phyloP scores from a whole-genome alignment of 2,888 invertebrate genomes.

The Tillus elongatus region DNA sequence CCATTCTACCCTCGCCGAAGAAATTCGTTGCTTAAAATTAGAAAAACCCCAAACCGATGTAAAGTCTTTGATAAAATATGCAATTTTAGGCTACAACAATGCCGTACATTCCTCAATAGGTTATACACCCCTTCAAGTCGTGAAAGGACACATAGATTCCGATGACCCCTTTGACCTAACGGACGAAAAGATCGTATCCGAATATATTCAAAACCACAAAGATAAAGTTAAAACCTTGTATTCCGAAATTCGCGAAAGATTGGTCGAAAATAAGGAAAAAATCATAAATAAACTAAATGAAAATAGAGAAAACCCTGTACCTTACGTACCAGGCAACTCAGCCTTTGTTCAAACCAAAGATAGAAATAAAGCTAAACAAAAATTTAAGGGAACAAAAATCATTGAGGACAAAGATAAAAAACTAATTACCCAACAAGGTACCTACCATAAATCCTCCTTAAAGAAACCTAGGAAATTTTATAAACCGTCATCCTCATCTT shows the following conservation, averaged over 20 bases:
- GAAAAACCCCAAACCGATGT: constrained; percentile 6
- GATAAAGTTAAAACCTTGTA: too few species aligned
- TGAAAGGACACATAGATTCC: constrained; percentile 12
- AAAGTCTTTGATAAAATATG: constrained; percentile 12
- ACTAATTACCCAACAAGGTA: too few species aligned
- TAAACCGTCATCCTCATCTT: too few species aligned
- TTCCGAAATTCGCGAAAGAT: constrained; percentile 12
- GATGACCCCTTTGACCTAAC: constrained; percentile 16
- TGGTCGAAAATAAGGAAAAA: constrained; percentile 14
- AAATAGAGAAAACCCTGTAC: constrained; percentile 12
- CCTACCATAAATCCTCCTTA: too few species aligned
- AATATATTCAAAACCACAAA: too few species aligned
- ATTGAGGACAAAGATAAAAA: too few species aligned
- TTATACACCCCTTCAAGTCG: too few species aligned
- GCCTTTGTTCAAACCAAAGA: constrained; percentile 14
- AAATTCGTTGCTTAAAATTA: too few species aligned
- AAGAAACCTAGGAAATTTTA: too few species aligned
- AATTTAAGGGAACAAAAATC: too few species aligned
- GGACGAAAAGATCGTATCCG: too few species aligned
- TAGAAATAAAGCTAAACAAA: constrained; percentile 12
- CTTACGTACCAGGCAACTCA: not conserved
- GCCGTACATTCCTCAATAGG: constrained; percentile 14
- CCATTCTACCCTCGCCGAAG: constrained; percentile 11
- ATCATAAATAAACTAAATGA: constrained; percentile 11
- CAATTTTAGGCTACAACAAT: constrained; percentile 16